A percentile compares a stretch with the other conserved stretches of the same genome.
phyloP scores from a whole-genome alignment of 2,888 invertebrate genomes.

The Drosophila tripunctata region DNA sequence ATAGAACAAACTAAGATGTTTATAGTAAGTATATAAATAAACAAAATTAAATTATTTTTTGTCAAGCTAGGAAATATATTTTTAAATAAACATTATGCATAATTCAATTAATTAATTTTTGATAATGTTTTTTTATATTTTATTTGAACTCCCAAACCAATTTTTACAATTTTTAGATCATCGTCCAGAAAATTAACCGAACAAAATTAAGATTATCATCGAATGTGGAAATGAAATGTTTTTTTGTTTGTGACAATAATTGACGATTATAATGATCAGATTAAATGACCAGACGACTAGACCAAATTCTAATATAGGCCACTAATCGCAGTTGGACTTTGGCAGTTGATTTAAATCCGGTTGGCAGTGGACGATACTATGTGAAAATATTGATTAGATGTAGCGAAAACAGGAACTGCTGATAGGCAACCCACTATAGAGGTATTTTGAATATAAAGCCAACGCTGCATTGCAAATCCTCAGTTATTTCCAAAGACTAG shows the following conservation, averaged over 20 bases:
- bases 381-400: slow-evolving; percentile 20
- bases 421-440: slow-evolving; percentile 8
- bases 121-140: too few species aligned
- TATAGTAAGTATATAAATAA: too few species aligned
- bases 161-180: too few species aligned
- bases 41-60: too few species aligned
- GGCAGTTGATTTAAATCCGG: neutral
- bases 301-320: neutral
- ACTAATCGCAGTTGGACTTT: slow-evolving; percentile 9
- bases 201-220: neutral
- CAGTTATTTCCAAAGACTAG: slow-evolving; percentile 21
- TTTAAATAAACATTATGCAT: too few species aligned
- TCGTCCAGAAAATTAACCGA: neutral
- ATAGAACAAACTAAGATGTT: too few species aligned
- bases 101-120: too few species aligned
- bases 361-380: neutral
- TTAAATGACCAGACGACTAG: neutral
- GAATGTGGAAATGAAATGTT: neutral
- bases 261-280: neutral
- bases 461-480: neutral
- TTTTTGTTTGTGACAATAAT: neutral
- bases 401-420: slow-evolving; percentile 1
- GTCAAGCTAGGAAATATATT: too few species aligned
- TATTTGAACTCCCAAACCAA: too few species aligned
- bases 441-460: slow-evolving; percentile 22